These are phyloP conservation scores for Spatula versicolor DNA, from an alignment of 2,797 vertebrate species.

Conservation along the genomic window DNA sequence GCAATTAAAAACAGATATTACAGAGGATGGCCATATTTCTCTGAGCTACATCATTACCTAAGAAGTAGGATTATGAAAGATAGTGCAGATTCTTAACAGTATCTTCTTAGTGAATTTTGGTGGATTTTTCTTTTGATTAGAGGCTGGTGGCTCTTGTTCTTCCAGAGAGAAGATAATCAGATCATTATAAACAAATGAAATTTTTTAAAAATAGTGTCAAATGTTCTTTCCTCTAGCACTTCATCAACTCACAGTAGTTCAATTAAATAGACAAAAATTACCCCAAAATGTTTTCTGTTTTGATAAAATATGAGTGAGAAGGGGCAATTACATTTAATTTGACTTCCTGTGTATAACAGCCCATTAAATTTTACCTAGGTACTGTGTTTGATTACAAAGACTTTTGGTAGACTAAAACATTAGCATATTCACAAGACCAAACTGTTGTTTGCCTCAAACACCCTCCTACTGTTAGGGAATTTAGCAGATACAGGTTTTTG, in stretches of 20 bases:
- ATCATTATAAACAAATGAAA: background rate
- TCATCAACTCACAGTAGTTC: background rate
- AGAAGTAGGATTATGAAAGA: background rate
- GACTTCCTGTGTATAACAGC: background rate
- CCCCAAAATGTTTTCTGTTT: background rate
- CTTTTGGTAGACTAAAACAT: too few relatives aligned
- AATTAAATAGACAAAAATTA: background rate
- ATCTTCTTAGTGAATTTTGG: background rate
- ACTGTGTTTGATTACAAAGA: background rate
- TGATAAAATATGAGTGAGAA: background rate
- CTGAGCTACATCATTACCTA: background rate
- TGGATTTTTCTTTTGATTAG: background rate
- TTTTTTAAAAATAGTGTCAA: background rate
- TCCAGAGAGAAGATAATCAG: background rate
- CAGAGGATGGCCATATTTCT: background rate
- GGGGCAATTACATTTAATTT: background rate
- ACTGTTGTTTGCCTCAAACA: background rate
- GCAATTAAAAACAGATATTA: background rate
- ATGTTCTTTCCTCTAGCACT: background rate
- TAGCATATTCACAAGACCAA: fast-evolving
- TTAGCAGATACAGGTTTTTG: background rate
- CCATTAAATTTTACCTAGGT: background rate
- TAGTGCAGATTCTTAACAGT: background rate
- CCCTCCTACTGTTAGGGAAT: background rate
- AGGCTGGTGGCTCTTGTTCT: background rate